Base-by-base conservation (phyloP, 2,113 vertebrate species). In the Athene noctua region DNA sequence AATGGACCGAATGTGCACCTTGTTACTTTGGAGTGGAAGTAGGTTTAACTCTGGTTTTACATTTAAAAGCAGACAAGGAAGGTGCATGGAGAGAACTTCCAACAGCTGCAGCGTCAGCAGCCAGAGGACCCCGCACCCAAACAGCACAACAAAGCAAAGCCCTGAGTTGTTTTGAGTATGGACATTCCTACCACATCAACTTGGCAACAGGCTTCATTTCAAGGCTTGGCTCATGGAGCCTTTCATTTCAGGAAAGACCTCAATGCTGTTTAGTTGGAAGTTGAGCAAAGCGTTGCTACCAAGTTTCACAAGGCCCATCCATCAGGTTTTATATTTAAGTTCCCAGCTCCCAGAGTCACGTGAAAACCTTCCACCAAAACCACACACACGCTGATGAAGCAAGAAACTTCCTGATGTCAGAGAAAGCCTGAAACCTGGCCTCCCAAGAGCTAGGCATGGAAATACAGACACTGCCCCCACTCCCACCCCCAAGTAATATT, bases 31-130 rank as follows among this genome's bases (percentile, higher is more conserved):
- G 57, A 92, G 62, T 4, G 57, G 81, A 93, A 95, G 74, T 3
- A 80, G 62, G 51, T 90, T 91, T 87, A 92, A 91, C 55, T 79
- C 90, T 30, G 26, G 20, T 74, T 96, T 96, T 91, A 92, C 67
- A 92, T 44, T 78, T 88, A 95, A 97, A 96, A 92, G 92, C 71
- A 89, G 80, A 57, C 67, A 92, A 77, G 61, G 54, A 63, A 16
- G 5, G 51, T 36, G 23, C 2, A 2, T 30, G 66, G 29, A 71
- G 49, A 83, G 61, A 89, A 82, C 46, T 30, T 44, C 61, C 23
- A 38, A 58, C 16, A 80, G 66, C 54, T 78, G 82, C 72, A 62
- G 25, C 23, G 36, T 61, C 52, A 65, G 82, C 47, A 75, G 75
- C 63, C 54, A 82, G 65, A 88, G 38, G 63, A 87, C 20, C 27